These are phyloP conservation scores for Notospermus geniculatus DNA, from an alignment of 1,140 invertebrate genomes.

Conservation along the genomic window DNA sequence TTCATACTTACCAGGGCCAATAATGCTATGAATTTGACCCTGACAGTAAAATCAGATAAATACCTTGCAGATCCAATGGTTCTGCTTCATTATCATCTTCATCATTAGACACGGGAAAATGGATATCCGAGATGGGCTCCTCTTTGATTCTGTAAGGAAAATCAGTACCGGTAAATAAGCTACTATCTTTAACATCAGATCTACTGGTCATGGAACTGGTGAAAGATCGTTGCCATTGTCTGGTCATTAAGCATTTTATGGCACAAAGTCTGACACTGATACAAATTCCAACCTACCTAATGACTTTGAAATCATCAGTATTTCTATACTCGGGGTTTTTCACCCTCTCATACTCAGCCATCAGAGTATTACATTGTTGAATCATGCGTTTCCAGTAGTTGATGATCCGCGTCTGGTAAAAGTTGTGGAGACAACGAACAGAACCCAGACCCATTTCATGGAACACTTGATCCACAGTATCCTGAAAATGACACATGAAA, in stretches of 20 bases:
- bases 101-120: constrained; percentile 54
- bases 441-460: constrained; percentile 61
- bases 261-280: not conserved
- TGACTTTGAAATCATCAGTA: constrained; percentile 31
- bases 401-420: constrained; percentile 60
- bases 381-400: constrained; percentile 58
- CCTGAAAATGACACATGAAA: no score
- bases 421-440: constrained; percentile 57
- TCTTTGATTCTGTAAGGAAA: constrained; percentile 47
- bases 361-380: constrained; percentile 54
- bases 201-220: no score
- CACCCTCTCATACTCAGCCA: constrained; percentile 58
- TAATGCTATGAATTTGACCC: no score
- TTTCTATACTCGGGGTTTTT: constrained; percentile 45
- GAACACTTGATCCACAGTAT: constrained; percentile 62
- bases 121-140: constrained; percentile 54
- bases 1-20: no score
- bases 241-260: not conserved
- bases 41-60: no score
- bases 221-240: not conserved
- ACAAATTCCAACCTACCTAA: constrained; percentile 27
- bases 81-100: constrained; percentile 48
- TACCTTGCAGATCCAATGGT: constrained; percentile 47
- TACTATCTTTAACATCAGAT: not conserved
- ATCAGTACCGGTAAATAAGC: not conserved